Evolutionary conservation across 2,113 vertebrate species (phyloP).

Genomic region (Coregonus clupeaformis): DNA sequence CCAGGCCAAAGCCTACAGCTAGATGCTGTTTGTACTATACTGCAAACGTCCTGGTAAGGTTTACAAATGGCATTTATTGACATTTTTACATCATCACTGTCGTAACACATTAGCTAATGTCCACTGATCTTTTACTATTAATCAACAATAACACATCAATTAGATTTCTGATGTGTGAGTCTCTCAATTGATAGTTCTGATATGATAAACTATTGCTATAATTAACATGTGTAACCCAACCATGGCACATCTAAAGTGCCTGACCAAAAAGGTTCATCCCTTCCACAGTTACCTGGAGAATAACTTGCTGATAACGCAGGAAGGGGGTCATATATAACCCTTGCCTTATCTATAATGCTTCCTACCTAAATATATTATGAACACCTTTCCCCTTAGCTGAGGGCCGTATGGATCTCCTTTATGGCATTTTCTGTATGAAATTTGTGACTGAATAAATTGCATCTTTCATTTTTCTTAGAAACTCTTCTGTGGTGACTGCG

Average conservation of each 20-base stretch:
- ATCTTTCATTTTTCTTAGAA: slow-evolving; percentile 99
- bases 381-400: slow-evolving; percentile 58
- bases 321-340: slow-evolving; percentile 72
- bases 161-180: not conserved
- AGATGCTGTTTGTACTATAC: slow-evolving; percentile 76
- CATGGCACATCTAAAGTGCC: slow-evolving; percentile 63
- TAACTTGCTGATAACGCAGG: slow-evolving; percentile 67
- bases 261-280: slow-evolving; percentile 62
- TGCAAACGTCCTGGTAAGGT: slow-evolving; percentile 78
- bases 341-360: slow-evolving; percentile 65
- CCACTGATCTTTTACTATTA: no score
- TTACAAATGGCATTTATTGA: slow-evolving; percentile 47
- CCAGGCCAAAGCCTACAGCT: slow-evolving; percentile 69
- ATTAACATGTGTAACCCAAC: slow-evolving; percentile 15
- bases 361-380: slow-evolving; percentile 48
- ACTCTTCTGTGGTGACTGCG: slow-evolving; percentile 84
- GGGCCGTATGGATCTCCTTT: slow-evolving; percentile 85
- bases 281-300: slow-evolving; percentile 68
- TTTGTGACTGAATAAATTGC: slow-evolving; percentile 99
- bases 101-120: no score
- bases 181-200: not conserved
- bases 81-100: no score
- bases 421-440: slow-evolving; percentile 89
- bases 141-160: no score
- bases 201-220: not conserved